A percentile compares a stretch with the other conserved stretches of the same genome.
phyloP scores from a whole-genome alignment of 2,888 invertebrate genomes.

The Tenthredo distinguenda region DNA sequence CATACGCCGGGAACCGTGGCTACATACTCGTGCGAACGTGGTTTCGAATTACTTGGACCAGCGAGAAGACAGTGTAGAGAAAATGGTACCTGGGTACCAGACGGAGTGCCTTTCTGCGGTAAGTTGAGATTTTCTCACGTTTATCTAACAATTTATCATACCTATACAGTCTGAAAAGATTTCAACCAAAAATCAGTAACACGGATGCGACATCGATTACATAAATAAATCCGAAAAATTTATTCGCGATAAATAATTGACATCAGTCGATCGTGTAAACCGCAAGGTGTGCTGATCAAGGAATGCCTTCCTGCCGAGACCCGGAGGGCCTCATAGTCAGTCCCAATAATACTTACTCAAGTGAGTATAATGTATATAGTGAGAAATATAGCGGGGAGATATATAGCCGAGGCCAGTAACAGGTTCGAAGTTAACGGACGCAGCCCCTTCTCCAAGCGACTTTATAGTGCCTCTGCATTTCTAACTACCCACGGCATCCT shows the following conservation, averaged over 20 bases:
- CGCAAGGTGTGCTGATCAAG: constrained; percentile 30
- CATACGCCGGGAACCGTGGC: constrained; percentile 85
- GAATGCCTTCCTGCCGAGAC: not conserved
- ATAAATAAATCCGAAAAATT: not conserved
- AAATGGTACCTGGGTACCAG: constrained; percentile 90
- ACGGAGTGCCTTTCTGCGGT: constrained; percentile 97
- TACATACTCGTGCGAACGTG: constrained; percentile 91
- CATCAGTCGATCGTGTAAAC: not conserved
- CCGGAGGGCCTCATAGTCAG: constrained; percentile 21
- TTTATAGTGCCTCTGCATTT: constrained; percentile 50
- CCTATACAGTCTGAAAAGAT: too few species aligned
- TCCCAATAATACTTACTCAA: constrained; percentile 38
- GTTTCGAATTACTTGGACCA: constrained; percentile 95
- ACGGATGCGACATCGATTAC: not conserved
- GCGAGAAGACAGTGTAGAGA: constrained; percentile 87
- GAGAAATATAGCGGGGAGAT: not conserved
- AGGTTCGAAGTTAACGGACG: constrained; percentile 62
- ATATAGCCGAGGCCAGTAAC: constrained; percentile 51
- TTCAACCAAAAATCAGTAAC: too few species aligned
- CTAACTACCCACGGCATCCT: constrained; percentile 54
- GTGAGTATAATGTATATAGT: not conserved
- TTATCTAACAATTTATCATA: not conserved
- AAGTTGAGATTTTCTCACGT: constrained; percentile 77
- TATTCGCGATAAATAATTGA: not conserved
- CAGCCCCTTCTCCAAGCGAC: constrained; percentile 52